Conservation (phyloP, 2,888 invertebrate genomes). For the Lymantria dispar region DNA sequence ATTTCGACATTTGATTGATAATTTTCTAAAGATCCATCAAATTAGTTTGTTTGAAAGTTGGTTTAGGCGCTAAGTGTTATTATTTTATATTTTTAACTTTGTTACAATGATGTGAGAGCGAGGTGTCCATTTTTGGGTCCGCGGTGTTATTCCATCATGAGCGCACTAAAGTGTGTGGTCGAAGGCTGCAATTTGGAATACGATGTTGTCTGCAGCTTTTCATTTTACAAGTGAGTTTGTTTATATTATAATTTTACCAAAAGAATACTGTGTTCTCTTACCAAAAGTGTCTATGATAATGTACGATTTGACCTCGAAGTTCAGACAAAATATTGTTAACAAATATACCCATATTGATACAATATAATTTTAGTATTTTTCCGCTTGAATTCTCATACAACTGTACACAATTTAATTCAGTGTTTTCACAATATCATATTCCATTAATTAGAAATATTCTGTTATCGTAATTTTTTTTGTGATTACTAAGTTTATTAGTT, state of each 20-base stretch:
- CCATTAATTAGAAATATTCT: too few relatives aligned
- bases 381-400: constrained; percentile 8
- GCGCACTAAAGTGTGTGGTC: constrained; percentile 73
- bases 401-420: background rate
- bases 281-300: constrained; percentile 23
- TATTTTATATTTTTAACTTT: constrained; percentile 55
- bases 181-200: constrained; percentile 78
- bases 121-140: constrained; percentile 62
- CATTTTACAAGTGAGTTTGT: constrained; percentile 77
- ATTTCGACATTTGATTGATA: constrained; percentile 83
- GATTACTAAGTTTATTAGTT: too few relatives aligned
- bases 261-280: background rate
- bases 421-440: background rate
- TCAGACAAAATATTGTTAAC: constrained; percentile 19
- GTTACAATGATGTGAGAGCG: constrained; percentile 68
- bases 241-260: constrained; percentile 25
- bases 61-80: constrained; percentile 77
- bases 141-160: constrained; percentile 60
- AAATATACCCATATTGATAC: constrained; percentile 12
- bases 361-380: constrained; percentile 12
- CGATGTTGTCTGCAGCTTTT: constrained; percentile 79
- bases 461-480: too few relatives aligned
- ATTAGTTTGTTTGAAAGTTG: constrained; percentile 81
- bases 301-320: constrained; percentile 36
- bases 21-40: constrained; percentile 80